Conservation (phyloP, 1,140 invertebrate species). For the Druon quercuslanigerum region DNA sequence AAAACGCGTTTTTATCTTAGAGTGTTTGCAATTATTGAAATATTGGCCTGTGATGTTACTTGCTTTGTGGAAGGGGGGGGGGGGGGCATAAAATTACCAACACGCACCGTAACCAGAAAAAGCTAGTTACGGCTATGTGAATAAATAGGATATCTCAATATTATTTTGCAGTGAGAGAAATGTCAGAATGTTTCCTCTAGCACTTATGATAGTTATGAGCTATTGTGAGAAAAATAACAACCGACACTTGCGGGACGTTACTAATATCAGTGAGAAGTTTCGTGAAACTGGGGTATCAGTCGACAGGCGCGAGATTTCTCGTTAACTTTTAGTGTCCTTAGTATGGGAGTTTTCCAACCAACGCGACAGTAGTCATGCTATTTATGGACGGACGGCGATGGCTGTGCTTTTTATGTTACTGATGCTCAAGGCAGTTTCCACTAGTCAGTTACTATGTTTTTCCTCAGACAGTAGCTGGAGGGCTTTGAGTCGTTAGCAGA, state of each 20-base stretch:
- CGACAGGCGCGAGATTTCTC: not conserved
- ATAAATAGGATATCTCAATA: not conserved
- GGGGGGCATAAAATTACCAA: too few relatives aligned
- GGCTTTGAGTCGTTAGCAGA: not conserved
- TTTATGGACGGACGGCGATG: not conserved
- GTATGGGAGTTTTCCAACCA: constrained; percentile 6
- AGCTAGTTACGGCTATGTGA: not conserved
- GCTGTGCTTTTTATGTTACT: not conserved
- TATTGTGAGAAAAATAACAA: not conserved
- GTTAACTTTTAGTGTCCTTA: not conserved
- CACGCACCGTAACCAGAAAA: too few relatives aligned
- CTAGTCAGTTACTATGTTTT: constrained; percentile 1
- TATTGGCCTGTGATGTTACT: too few relatives aligned
- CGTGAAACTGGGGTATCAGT: constrained; percentile 1
- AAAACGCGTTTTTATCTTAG: too few relatives aligned
- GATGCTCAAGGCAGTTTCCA: constrained; percentile 6
- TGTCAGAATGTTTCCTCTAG: not conserved
- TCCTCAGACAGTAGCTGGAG: not conserved
- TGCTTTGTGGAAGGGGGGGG: too few relatives aligned
- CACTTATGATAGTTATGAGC: constrained; percentile 6
- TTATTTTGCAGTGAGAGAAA: not conserved
- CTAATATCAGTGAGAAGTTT: constrained; percentile 10
- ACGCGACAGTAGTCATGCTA: not conserved
- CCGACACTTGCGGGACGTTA: constrained; percentile 7
- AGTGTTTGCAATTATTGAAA: too few relatives aligned